phyloP scores from a whole-genome alignment of 2,888 invertebrate species.

The Heliconius sara region DNA sequence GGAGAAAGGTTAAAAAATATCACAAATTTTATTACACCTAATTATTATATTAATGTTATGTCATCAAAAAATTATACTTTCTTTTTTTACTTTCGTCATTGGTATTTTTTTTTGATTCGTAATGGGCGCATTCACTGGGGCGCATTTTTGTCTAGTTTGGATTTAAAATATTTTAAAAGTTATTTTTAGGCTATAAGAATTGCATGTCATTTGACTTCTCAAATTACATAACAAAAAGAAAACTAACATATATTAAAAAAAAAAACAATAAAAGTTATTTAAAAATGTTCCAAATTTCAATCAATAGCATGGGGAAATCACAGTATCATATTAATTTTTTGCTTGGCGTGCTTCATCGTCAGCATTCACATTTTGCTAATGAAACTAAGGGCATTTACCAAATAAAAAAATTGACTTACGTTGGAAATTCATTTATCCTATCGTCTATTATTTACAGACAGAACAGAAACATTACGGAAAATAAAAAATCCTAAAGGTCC shows the following conservation, averaged over 20 bases:
- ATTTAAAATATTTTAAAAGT: neutral
- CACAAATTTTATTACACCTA: neutral
- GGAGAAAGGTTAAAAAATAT: neutral
- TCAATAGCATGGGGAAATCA: neutral
- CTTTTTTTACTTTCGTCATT: neutral
- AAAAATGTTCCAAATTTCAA: neutral
- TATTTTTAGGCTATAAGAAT: no score
- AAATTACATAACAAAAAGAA: neutral
- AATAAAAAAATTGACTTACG: neutral
- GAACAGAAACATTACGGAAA: conserved; percentile 10
- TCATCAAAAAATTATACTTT: neutral
- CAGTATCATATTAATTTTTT: neutral
- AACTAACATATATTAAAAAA: no score
- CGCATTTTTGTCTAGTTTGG: no score
- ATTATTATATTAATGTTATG: neutral
- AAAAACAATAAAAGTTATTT: neutral
- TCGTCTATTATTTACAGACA: neutral
- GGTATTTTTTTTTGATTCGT: no score
- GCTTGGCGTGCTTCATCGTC: neutral
- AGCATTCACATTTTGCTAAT: neutral
- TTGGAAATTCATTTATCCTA: neutral
- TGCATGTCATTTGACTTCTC: neutral
- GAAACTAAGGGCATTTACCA: neutral
- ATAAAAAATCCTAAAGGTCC: conserved; percentile 12
- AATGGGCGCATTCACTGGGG: neutral